Evolutionary conservation across 2,797 vertebrate genomes (phyloP).

Genomic region (Neostethus bicornis): DNA sequence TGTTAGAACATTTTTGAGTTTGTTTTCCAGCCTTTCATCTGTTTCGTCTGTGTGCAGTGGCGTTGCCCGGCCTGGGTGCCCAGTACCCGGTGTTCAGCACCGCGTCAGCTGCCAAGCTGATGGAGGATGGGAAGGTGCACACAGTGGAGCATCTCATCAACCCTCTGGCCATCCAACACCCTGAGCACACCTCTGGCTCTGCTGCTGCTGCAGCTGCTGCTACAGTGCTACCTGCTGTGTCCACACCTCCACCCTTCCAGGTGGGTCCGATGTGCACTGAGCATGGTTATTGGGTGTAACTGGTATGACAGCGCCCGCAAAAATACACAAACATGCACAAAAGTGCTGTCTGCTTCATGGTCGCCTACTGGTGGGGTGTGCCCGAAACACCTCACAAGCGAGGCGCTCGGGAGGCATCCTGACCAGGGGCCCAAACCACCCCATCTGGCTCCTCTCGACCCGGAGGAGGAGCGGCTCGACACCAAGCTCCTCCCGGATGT

Average conservation of each 20-base stretch:
- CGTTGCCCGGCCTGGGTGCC: constrained; percentile 86
- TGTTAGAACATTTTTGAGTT: constrained; percentile 33
- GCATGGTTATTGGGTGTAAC: too few relatives aligned
- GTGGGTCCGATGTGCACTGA: constrained; percentile 76
- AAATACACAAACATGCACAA: too few relatives aligned
- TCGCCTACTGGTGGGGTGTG: too few relatives aligned
- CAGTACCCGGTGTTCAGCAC: constrained; percentile 96
- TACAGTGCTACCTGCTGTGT: constrained; percentile 88
- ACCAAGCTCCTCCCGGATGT: too few relatives aligned
- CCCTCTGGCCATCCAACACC: constrained; percentile 90
- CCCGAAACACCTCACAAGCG: too few relatives aligned
- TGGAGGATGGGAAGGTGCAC: constrained; percentile 96
- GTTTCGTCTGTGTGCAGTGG: constrained; percentile 82
- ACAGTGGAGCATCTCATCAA: constrained; percentile 94
- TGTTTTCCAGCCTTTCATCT: constrained; percentile 45
- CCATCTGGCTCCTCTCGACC: too few relatives aligned
- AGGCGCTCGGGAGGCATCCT: too few relatives aligned
- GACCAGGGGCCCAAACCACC: too few relatives aligned
- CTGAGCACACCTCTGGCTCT: constrained; percentile 81
- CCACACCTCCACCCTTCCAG: constrained; percentile 97
- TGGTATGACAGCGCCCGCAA: too few relatives aligned
- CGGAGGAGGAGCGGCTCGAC: too few relatives aligned
- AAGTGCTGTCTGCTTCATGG: too few relatives aligned
- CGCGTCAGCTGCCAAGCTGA: constrained; percentile 86
- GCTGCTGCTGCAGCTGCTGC: constrained; percentile 61